Base-by-base conservation (phyloP, 2,113 vertebrate genomes). In the Rhagologus leucostigma region DNA sequence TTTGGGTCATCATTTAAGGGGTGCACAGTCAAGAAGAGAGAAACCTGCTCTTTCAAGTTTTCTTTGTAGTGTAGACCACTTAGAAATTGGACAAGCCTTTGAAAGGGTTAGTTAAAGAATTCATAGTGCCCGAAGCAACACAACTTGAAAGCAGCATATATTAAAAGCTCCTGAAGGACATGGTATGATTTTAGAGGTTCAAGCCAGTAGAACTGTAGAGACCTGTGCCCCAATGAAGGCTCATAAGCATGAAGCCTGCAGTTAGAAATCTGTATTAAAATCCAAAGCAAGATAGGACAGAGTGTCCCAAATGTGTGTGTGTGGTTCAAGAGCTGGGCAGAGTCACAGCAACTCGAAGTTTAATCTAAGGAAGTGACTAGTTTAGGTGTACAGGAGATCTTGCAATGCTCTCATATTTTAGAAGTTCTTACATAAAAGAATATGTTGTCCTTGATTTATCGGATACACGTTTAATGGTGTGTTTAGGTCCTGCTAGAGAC, bases 401-500 rank as follows among this genome's bases (percentile, higher is more conserved):
- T 67, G n/a, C 13, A 90, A 46, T 24, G n/a, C 37, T 67, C 23
- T 92, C 13, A 4, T 56, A 42, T 37, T 74, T 79, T 55, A 39
- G 5, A 71, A 93, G n/a, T 42, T 78, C 21, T 74, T 77, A 46
- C 7, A 10, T 56, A 27, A 59, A 73, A 77, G 3, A 74, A 1
- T 27, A n/a, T 56, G 4, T 8, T 67, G 26, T 67, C 24, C 12
- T 64, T 65, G 29, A 69, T 68, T 53, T 10, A 68, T 35, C 26
- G 52, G 68, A 76, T 33, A 35, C 12, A 35, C 0, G 0, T 49
- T 70, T 59, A 79, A 67, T 1, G 3, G 9, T 2, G 2, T 60
- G 11, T 56, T 55, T 41, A 82, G 33, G 42, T 59, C 29, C 24
- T 79, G 41, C 44, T 60, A 60, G 65, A 79, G 49, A 78, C 2